Base-by-base conservation (phyloP, 1,140 invertebrate species). In the Drosophila sechellia region DNA sequence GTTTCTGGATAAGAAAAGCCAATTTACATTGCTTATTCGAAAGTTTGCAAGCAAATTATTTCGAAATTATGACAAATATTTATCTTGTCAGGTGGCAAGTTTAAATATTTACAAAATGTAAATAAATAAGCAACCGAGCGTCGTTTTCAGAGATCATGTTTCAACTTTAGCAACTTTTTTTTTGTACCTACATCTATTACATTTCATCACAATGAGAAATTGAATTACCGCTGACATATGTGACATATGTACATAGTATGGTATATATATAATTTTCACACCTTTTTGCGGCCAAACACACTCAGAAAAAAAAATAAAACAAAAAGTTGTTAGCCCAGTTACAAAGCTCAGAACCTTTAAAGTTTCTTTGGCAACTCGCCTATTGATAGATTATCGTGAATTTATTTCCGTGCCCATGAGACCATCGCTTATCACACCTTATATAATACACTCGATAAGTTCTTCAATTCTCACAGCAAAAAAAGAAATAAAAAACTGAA, bases 361-460 rank as follows among this genome's bases (percentile, higher is more conserved):
- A 10, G 1, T 37, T 39, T 40, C 17, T 42, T 15, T 10, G 10
- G 12, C 6, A 40, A 34, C 8, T 20, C 17, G 37, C 15, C 22
- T 15, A 5, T 57, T 53, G 65, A 57, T 68, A 68, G 46, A 25
- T 53, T 65, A 68, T 68, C 34, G 34, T 11, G 37, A 42, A 42
- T 39, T 70, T 70, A 40, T 49, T 49, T 57, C 6, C 13, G 37
- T 31, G 59, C 43, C 59, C 37, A 59, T 63, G 37, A 59, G 25
- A 59, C 43, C 42, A 48, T 15, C 17, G 35, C 63, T 20, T 59
- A 49, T 65, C 68, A 46, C 37, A n/a, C 17, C 40, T 80, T 77
- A 78, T 49, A 49, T 75, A 79, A 72, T 11, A n/a, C 43, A 74
- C 50, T 46, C 58, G 25, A 12, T 20, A 58, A 40, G 22, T 37